phyloP scores from a whole-genome alignment of 2,797 vertebrate species.

The Enteromius mattozi region DNA sequence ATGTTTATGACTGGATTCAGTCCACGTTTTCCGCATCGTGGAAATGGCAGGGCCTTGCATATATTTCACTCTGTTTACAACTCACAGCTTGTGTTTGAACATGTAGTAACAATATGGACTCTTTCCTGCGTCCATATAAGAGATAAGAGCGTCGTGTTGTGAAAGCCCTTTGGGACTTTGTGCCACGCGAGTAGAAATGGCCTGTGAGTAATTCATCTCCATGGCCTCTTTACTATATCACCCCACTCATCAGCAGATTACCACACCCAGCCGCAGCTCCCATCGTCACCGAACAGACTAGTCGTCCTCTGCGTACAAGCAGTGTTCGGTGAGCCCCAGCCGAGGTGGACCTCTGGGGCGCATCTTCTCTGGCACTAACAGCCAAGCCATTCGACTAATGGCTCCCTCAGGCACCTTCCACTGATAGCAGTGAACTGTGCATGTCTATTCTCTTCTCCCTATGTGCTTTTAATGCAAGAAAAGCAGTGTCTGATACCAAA shows the following conservation, averaged over 20 bases:
- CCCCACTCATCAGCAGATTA: slow-evolving; percentile 55
- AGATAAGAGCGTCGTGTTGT: slow-evolving; percentile 58
- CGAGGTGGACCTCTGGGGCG: slow-evolving; percentile 17
- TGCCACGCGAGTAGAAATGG: slow-evolving; percentile 41
- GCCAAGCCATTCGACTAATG: slow-evolving; percentile 44
- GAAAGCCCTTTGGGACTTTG: slow-evolving; percentile 60
- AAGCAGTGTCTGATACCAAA: slow-evolving; percentile 16
- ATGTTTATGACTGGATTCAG: background rate
- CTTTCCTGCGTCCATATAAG: slow-evolving; percentile 35
- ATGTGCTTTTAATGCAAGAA: slow-evolving; percentile 31
- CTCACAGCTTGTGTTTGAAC: slow-evolving; percentile 33
- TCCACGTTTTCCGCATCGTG: background rate
- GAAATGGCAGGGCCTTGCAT: background rate
- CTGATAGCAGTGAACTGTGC: slow-evolving; percentile 33
- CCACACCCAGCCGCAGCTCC: slow-evolving; percentile 40
- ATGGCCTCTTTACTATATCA: slow-evolving; percentile 42
- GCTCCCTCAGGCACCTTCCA: slow-evolving; percentile 35
- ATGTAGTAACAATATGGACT: slow-evolving; percentile 35
- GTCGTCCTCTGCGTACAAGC: slow-evolving; percentile 25
- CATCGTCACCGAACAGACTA: slow-evolving; percentile 19
- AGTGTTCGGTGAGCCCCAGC: background rate
- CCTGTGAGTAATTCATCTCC: slow-evolving; percentile 51
- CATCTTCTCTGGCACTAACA: slow-evolving; percentile 41
- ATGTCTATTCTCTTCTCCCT: slow-evolving; percentile 16
- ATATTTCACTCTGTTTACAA: slow-evolving; percentile 30